Percentiles rank a stretch among this genome's conserved stretches.
Conservation (phyloP, 2,797 vertebrate genomes). For the Pagetopsis macropterus region DNA sequence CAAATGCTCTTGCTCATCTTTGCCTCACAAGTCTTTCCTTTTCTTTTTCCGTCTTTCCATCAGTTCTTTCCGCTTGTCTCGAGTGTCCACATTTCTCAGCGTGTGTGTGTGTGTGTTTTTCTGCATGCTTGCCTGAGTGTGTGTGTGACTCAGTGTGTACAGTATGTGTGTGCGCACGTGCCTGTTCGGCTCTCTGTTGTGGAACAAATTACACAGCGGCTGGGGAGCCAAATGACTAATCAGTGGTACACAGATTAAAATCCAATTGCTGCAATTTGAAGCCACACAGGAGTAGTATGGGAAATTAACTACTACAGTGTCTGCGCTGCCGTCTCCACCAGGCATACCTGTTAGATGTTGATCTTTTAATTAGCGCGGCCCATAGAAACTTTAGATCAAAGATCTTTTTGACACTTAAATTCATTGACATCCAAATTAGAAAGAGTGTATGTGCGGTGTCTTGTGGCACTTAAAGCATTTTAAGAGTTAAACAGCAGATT, state of each 20-base stretch:
- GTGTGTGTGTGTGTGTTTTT: slow-evolving; percentile 3
- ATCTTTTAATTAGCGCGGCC: slow-evolving; percentile 73
- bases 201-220: slow-evolving; percentile 82
- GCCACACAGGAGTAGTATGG: slow-evolving; percentile 79
- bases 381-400: slow-evolving; percentile 58
- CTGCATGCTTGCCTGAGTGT: slow-evolving; percentile 9
- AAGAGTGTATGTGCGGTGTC: not conserved
- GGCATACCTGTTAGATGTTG: slow-evolving; percentile 68
- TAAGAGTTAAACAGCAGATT: slow-evolving; percentile 22
- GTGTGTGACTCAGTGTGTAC: slow-evolving; percentile 23
- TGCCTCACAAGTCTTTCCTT: slow-evolving; percentile 1
- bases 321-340: slow-evolving; percentile 56
- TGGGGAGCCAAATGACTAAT: slow-evolving; percentile 83
- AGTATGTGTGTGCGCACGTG: slow-evolving; percentile 55
- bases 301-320: slow-evolving; percentile 76
- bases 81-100: slow-evolving; percentile 39
- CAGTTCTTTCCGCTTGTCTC: slow-evolving; percentile 20
- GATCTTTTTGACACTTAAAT: slow-evolving; percentile 16
- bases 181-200: slow-evolving; percentile 78
- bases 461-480: slow-evolving; percentile 9
- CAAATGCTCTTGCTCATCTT: not conserved
- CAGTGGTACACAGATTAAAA: slow-evolving; percentile 84
- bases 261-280: slow-evolving; percentile 82
- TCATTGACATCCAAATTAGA: slow-evolving; percentile 25
- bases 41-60: slow-evolving; percentile 21